Evolutionary conservation across 2,888 invertebrate species (phyloP), one percentile per base, ranked within the genome.

Genomic region (Erebia aethiops): DNA sequence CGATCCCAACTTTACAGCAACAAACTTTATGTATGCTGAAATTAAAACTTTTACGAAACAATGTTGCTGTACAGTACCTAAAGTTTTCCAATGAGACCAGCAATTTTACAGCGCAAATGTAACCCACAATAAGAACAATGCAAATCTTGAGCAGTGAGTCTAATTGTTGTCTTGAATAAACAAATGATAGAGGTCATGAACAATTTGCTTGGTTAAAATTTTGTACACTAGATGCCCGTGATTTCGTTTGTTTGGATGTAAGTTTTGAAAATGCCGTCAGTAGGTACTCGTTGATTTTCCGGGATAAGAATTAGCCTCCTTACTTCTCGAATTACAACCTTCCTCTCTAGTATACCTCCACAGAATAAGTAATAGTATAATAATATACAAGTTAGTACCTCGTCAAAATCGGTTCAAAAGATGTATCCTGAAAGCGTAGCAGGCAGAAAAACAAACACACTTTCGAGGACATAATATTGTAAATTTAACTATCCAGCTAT

Each of bases 1-100:
- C 70, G 65, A 67, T 73, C 60, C 71, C 71, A 70, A 75, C 68
- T 72, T 58, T 67, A 67, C n/a, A 60, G 61, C 66, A 57, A 57
- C 56, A 57, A 67, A 74, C 67, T 74, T 75, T 78, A 77, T 79
- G 79, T 81, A 79, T 77, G 78, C 75, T 74, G 75, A 74, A 75
- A 81, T 81, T 79, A 81, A 81, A 83, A 82, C 79, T 76, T 76
- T 69, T 65, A 82, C 77, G 76, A 80, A 84, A 85, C 84, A 82
- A 81, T 83, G 82, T 79, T 77, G 76, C 76, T 78, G 58, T 80
- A 70, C 73, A 77, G 58, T 80, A 71, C 72, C 68, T 66, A 61
- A 70, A 71, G 66, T 71, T 69, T 71, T 68, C 63, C 54, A 72
- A 71, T 62, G 64, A 71, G 71, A 67, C 56, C 46, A 70, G 71